Percentiles rank a stretch among this genome's conserved stretches.
These are phyloP conservation scores for Eudyptes chrysolophus DNA, from an alignment of 2,113 vertebrate species.

Conservation along the genomic window DNA sequence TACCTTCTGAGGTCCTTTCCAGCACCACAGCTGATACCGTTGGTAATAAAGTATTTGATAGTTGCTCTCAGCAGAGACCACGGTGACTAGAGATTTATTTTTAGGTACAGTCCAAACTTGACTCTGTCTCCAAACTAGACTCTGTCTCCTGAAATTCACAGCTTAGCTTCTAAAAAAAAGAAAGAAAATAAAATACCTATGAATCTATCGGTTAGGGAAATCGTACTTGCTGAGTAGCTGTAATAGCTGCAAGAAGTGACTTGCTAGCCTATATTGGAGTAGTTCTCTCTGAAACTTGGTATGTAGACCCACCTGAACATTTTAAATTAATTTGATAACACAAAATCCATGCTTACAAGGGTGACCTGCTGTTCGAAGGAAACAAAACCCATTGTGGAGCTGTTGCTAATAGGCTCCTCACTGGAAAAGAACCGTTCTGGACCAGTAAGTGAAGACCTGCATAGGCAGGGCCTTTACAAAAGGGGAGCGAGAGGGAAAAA, in stretches of 20 bases:
- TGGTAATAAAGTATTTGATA: neutral
- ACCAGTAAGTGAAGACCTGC: neutral
- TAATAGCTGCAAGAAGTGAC: neutral
- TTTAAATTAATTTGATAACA: neutral
- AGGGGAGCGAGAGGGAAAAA: neutral
- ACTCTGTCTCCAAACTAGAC: neutral
- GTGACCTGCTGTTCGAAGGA: neutral
- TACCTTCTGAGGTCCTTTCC: neutral
- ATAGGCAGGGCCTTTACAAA: neutral
- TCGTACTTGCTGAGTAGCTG: neutral
- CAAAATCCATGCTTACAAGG: neutral
- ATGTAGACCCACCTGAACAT: neutral
- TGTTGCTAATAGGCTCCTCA: neutral
- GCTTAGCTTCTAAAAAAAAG: neutral
- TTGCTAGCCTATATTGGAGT: neutral
- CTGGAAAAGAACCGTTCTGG: neutral
- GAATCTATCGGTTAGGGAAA: neutral
- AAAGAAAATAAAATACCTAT: neutral
- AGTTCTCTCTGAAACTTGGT: neutral
- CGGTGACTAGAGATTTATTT: neutral
- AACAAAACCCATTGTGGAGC: neutral
- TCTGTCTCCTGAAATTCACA: neutral
- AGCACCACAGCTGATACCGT: neutral
- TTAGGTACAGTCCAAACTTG: neutral
- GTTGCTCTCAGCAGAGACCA: neutral